Evolutionary conservation across 2,113 vertebrate genomes (phyloP).

Genomic region (Thomomys bottae): DNA sequence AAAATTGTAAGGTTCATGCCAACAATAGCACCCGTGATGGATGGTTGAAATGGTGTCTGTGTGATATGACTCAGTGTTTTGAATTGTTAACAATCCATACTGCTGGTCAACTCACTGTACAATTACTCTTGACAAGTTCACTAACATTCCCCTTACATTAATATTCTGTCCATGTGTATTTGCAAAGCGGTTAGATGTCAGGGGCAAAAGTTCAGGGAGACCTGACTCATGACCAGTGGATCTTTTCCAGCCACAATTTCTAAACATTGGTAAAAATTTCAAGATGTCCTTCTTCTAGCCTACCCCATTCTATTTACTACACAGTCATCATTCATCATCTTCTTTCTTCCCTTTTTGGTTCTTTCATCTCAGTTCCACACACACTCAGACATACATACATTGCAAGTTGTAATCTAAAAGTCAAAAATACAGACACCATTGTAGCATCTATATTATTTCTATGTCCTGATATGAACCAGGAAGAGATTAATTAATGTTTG

Average conservation of each 20-base stretch:
- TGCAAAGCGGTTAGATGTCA: neutral
- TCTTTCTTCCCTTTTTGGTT: neutral
- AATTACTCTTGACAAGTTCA: neutral
- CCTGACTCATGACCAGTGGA: neutral
- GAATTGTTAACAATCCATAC: neutral
- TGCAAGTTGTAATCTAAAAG: neutral
- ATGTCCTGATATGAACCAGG: neutral
- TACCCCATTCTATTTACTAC: neutral
- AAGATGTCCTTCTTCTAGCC: rapidly evolving
- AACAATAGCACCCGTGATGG: neutral
- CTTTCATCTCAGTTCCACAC: neutral
- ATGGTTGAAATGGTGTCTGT: neutral
- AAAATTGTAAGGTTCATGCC: neutral
- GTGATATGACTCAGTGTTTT: neutral
- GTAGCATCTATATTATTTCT: neutral
- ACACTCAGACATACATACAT: neutral
- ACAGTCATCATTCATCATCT: neutral
- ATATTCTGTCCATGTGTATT: neutral
- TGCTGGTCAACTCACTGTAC: neutral
- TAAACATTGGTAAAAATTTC: neutral
- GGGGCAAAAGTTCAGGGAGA: neutral
- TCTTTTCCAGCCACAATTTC: neutral
- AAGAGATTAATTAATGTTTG: neutral
- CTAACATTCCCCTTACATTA: neutral
- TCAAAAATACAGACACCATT: neutral